Conservation (phyloP, 23 tunicate species). For the Ascidia mentula region DNA sequence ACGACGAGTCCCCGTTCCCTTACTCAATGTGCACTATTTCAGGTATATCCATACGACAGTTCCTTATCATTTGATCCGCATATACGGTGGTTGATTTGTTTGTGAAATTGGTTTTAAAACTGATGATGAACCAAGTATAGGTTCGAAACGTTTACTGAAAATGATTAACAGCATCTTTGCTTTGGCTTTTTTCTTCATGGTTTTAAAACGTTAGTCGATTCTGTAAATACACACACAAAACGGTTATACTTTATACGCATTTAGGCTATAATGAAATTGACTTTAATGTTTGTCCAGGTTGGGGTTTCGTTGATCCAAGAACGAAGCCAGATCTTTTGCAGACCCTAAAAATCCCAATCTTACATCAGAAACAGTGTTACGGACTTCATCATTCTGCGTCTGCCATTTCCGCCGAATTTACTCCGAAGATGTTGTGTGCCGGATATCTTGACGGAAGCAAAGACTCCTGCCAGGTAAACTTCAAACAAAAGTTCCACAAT, state of each 20-base stretch:
- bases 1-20: slow-evolving; percentile 34
- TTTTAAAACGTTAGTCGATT: too few species aligned
- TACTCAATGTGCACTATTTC: slow-evolving; percentile 28
- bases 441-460: slow-evolving; percentile 21
- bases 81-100: too few species aligned
- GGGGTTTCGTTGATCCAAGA: slow-evolving; percentile 19
- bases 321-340: slow-evolving; percentile 27
- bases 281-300: too few species aligned
- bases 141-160: too few species aligned
- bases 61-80: background rate
- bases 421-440: slow-evolving; percentile 20
- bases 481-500: background rate
- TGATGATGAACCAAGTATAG: too few species aligned
- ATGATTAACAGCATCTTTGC: too few species aligned
- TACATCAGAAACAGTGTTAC: slow-evolving; percentile 27
- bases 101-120: too few species aligned
- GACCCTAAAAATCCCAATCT: slow-evolving; percentile 12
- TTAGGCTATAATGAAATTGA: too few species aligned
- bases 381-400: slow-evolving; percentile 13
- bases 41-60: slow-evolving; percentile 14
- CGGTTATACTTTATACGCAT: too few species aligned
- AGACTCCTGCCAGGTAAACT: slow-evolving; percentile 32
- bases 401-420: background rate
- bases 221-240: background rate
- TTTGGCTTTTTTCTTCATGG: too few species aligned